Conservation (phyloP, 2,888 invertebrate genomes). For the Crioceris asparagi region DNA sequence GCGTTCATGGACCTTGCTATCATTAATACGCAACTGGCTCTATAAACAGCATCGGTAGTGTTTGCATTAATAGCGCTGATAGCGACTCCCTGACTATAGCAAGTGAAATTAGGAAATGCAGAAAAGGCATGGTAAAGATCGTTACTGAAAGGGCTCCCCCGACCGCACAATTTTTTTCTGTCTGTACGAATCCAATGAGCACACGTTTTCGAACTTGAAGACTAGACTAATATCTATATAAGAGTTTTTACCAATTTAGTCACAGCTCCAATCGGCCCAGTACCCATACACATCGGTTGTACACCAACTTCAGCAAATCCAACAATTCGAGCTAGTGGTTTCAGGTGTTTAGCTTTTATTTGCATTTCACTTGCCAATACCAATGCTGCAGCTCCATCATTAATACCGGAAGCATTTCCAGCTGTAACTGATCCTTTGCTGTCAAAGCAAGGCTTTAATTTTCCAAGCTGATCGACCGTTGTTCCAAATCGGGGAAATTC, state of each 20-base stretch:
- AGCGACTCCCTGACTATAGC: too few relatives aligned
- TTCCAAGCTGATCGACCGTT: slow-evolving; percentile 48
- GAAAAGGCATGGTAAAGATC: too few relatives aligned
- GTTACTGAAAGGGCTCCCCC: too few relatives aligned
- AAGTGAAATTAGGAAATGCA: too few relatives aligned
- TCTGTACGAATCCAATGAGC: too few relatives aligned
- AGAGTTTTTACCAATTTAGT: slow-evolving; percentile 48
- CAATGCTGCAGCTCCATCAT: slow-evolving; percentile 84
- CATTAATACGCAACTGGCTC: too few relatives aligned
- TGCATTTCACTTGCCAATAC: slow-evolving; percentile 56
- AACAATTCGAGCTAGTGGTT: slow-evolving; percentile 62
- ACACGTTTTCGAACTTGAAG: too few relatives aligned
- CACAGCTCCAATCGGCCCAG: slow-evolving; percentile 64
- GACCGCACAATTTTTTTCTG: too few relatives aligned
- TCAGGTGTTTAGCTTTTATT: slow-evolving; percentile 44
- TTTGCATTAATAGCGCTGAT: too few relatives aligned
- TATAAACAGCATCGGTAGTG: too few relatives aligned
- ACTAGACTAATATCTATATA: slow-evolving; percentile 2
- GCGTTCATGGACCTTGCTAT: too few relatives aligned
- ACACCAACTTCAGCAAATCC: slow-evolving; percentile 70
- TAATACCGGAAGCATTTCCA: slow-evolving; percentile 70
- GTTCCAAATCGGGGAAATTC: slow-evolving; percentile 58
- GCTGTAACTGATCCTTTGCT: slow-evolving; percentile 60
- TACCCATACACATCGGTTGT: slow-evolving; percentile 71
- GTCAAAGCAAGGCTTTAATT: slow-evolving; percentile 54